Base-by-base conservation (phyloP, 1,140 invertebrate species). In the Drosophila seguyi region DNA sequence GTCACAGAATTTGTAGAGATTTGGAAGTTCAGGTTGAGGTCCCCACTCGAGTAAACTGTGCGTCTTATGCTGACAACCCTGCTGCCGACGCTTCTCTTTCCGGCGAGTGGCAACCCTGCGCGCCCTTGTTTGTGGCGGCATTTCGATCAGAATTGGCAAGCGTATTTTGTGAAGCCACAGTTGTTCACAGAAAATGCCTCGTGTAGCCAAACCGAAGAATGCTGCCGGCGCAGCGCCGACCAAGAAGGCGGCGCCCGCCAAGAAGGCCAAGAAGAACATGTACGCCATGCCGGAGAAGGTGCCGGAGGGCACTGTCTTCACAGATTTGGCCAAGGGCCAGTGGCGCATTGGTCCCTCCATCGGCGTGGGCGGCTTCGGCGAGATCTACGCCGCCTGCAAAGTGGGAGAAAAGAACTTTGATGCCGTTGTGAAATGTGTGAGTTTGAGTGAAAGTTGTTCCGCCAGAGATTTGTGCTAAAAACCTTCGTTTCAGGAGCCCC, bases 291-390 rank as follows among this genome's bases (percentile, higher is more conserved):
- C 96, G 4, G 95, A 97, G 75, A 95, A 95, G 39, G 95, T 99
- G 62, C 95, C 96, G 22, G 91, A 93, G 41, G 97, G 97, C 29
- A 95, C 96, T 91, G 93, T 98, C 65, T 92, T 99, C 25, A 95
- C 94, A 39, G 97, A 98, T 93, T 90, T 95, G 11, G 92, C 93
- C 13, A 96, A 97, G 79, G 95, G 95, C 68, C 93, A 95, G 91
- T 99, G 98, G 98, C 95, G 95, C 69, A 94, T 99, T 50, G 97
- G 97, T 1, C 94, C 95, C 25, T 97, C 97, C 0, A 97, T 99
- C 59, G 98, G 98, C 2, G 94, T 96, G 65, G 98, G 98, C n/a
- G 98, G 98, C 38, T 99, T 99, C 93, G 98, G 98, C 2, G 97
- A 98, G 93, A 98, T 98, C 84, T 98, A 98, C 92, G 94, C 96